Conservation (phyloP, 2,113 vertebrate species). For the Pipra filicauda region DNA sequence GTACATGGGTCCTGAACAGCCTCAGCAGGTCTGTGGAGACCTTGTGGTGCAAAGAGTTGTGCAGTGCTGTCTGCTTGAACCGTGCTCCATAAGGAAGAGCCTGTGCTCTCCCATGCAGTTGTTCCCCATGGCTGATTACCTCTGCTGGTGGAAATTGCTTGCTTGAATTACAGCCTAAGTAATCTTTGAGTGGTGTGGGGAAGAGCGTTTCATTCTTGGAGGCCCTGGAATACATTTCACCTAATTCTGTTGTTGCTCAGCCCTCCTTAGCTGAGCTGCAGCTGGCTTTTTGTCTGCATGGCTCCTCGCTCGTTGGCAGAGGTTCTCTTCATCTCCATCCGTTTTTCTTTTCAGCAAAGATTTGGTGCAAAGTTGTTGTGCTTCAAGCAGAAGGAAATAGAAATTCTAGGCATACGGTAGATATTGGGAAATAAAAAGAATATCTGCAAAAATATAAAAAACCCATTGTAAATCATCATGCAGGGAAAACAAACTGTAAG, state of each 20-base stretch:
- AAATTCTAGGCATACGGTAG: not conserved
- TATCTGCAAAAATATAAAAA: not conserved
- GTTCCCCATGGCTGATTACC: not conserved
- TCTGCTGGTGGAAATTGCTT: not conserved
- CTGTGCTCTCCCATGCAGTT: not conserved
- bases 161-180: not conserved
- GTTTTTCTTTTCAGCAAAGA: not conserved
- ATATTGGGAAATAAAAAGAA: not conserved
- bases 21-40: not conserved
- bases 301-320: not conserved
- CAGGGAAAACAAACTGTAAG: not conserved
- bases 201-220: not conserved
- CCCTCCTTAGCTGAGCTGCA: not conserved
- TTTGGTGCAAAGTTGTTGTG: not conserved
- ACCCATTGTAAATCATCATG: rapidly evolving
- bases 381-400: not conserved
- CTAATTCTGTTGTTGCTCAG: not conserved
- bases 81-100: not conserved
- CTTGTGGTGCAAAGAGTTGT: not conserved
- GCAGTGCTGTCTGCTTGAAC: not conserved
- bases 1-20: rapidly evolving
- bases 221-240: not conserved
- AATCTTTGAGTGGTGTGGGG: not conserved
- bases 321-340: not conserved
- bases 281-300: not conserved